These are phyloP conservation scores for Fregata magnificens DNA, from an alignment of 2,113 vertebrate genomes.

Conservation along the genomic window DNA sequence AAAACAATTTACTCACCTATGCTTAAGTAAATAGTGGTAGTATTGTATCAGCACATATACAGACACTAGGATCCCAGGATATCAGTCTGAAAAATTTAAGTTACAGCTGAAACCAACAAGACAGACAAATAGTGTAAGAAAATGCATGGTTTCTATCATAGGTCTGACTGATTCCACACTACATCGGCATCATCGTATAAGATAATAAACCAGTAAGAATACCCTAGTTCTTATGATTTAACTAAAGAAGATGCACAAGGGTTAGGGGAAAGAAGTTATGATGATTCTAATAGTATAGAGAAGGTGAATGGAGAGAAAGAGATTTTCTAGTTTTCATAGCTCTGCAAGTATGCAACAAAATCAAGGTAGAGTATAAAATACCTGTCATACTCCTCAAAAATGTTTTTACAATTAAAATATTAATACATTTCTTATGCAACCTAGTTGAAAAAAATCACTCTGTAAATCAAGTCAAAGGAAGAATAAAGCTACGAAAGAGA, in stretches of 20 bases:
- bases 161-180: not conserved
- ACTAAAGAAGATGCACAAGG: not conserved
- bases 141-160: not conserved
- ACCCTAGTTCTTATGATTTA: not conserved
- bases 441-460: not conserved
- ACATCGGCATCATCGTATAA: not conserved
- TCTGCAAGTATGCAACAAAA: not conserved
- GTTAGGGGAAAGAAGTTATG: not conserved
- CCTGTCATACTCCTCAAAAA: not conserved
- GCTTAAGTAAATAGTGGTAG: not conserved
- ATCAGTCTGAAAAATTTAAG: not conserved
- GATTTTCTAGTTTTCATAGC: not conserved
- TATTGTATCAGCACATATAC: not conserved
- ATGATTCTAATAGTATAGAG: not conserved
- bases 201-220: not conserved
- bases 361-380: not conserved
- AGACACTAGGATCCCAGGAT: not conserved
- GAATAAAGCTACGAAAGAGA: not conserved
- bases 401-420: not conserved
- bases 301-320: not conserved
- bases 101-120: not conserved
- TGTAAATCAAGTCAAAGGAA: not conserved
- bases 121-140: not conserved
- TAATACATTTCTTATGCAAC: not conserved
- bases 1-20: not conserved